phyloP scores from a whole-genome alignment of 2,113 vertebrate species.

The Catharus fuscescens region DNA sequence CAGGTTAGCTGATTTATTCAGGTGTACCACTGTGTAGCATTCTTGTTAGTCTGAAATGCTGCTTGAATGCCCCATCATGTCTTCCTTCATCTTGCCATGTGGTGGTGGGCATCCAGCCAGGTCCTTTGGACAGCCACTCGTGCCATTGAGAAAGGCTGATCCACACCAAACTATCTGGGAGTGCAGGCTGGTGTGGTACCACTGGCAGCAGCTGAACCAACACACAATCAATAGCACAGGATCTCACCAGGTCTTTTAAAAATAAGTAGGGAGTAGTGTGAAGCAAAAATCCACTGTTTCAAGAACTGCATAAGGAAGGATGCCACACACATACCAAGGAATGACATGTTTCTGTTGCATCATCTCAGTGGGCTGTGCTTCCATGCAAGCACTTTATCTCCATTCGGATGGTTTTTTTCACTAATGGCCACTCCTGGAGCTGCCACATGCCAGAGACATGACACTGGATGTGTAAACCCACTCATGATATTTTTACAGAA shows the following conservation, averaged over 20 bases:
- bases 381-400: not conserved
- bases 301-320: not conserved
- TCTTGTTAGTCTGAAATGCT: not conserved
- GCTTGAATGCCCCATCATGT: not conserved
- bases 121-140: not conserved
- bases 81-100: not conserved
- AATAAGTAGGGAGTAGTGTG: not conserved
- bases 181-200: not conserved
- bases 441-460: not conserved
- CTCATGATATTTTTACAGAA: not conserved
- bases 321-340: not conserved
- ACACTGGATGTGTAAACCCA: not conserved
- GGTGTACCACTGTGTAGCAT: accelerated
- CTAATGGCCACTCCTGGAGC: not conserved
- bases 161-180: not conserved
- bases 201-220: not conserved
- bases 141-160: not conserved
- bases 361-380: not conserved
- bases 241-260: not conserved
- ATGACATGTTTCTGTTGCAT: not conserved
- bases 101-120: not conserved
- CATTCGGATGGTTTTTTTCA: not conserved
- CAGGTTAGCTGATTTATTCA: not conserved
- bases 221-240: accelerated
- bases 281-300: not conserved